These are phyloP conservation scores for Mamestra configurata DNA, from an alignment of 1,140 invertebrate genomes.

Conservation along the genomic window DNA sequence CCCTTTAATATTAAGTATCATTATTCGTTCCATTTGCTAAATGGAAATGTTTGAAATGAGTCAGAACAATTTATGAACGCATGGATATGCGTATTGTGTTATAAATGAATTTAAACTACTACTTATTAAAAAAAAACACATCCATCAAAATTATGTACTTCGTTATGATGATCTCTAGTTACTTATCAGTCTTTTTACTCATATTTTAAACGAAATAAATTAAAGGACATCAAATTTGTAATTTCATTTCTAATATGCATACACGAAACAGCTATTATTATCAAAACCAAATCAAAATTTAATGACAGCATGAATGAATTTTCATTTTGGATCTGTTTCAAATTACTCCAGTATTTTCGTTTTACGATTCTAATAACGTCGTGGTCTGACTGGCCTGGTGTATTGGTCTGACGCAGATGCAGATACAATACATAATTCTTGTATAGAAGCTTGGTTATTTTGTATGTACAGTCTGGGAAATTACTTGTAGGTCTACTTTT, in stretches of 20 bases:
- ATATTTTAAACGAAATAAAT: neutral
- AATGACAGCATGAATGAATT: constrained; percentile 36
- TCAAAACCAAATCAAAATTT: constrained; percentile 22
- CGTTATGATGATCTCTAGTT: neutral
- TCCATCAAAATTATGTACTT: neutral
- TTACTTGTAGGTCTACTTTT: no score
- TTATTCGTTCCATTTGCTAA: constrained; percentile 48
- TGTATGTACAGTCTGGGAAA: no score
- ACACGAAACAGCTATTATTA: neutral
- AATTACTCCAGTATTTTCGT: constrained; percentile 36
- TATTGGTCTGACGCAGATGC: constrained; percentile 28
- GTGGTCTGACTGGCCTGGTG: constrained; percentile 31
- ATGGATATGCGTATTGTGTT: constrained; percentile 46
- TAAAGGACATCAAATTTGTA: neutral
- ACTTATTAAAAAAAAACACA: neutral
- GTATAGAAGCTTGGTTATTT: neutral
- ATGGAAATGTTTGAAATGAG: constrained; percentile 50
- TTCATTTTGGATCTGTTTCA: constrained; percentile 40
- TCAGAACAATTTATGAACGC: constrained; percentile 37
- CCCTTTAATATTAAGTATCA: constrained; percentile 33
- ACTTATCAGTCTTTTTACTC: neutral
- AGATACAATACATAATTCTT: constrained; percentile 7
- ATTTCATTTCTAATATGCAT: neutral
- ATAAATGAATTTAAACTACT: constrained; percentile 35
- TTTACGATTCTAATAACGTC: constrained; percentile 32